A percentile compares a stretch with the other conserved stretches of the same genome.
phyloP scores from a whole-genome alignment of 2,888 invertebrate genomes.

The Salpingus planirostris region DNA sequence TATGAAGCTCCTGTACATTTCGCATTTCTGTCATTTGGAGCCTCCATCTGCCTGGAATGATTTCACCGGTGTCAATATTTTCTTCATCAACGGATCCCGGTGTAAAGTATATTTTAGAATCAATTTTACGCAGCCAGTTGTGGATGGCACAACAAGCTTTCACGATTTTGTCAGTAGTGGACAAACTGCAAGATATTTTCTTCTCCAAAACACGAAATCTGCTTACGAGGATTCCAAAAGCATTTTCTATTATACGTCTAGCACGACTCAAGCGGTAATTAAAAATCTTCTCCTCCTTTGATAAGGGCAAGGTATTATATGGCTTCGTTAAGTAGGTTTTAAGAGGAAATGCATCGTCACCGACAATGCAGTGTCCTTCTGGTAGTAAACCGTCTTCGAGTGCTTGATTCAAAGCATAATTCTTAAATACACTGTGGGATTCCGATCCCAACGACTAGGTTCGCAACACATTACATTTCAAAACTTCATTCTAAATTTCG shows the following conservation, averaged over 20 bases:
- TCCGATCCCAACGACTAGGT: no score
- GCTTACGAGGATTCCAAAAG: not conserved
- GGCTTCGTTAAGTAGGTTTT: not conserved
- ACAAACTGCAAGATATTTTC: not conserved
- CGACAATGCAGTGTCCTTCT: not conserved
- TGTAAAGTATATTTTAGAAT: slow-evolving; percentile 5
- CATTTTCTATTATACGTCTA: not conserved
- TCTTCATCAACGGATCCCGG: slow-evolving; percentile 12
- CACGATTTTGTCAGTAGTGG: not conserved
- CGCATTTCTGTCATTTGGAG: slow-evolving; percentile 7
- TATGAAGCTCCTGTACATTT: not conserved
- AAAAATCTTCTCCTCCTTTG: not conserved
- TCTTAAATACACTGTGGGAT: not conserved
- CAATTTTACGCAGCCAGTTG: not conserved
- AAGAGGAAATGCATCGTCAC: not conserved
- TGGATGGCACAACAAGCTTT: not conserved
- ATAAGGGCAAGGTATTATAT: not conserved
- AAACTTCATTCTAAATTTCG: no score
- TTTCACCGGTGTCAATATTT: slow-evolving; percentile 10
- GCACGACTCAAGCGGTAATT: not conserved
- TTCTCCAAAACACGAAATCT: not conserved
- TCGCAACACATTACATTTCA: no score
- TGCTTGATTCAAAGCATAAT: not conserved
- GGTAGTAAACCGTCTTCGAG: not conserved
- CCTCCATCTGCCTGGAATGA: slow-evolving; percentile 12